Base-by-base conservation (phyloP, 2,113 vertebrate species). In the Apistogramma diplotaenia region DNA sequence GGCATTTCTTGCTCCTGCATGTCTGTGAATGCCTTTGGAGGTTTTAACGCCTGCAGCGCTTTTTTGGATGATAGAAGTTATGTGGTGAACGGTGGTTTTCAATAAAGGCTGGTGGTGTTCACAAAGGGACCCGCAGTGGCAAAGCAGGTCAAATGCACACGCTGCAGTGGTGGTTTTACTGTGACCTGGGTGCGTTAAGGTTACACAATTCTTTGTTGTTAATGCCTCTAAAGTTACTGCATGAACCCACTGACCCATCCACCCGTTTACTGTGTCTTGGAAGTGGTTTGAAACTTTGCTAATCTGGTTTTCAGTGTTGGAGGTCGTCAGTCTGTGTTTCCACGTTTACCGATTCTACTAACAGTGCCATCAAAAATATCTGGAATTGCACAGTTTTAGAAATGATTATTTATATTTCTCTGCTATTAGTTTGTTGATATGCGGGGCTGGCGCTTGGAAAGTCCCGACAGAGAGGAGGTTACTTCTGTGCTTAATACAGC, bases 341-440 rank as follows among this genome's bases (percentile, higher is more conserved):
- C 23, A 43, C 29, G 31, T 5, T 16, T 18, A 23, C 61, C 27
- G 23, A 58, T 29, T 40, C 3, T 16, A 61, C 37, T 58, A 58
- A 74, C 18, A 73, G 31, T 3, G 13, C 29, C 5, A 2, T 31
- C 4, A 57, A 33, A 43, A 31, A 51, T 0, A 56, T 21, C 46
- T 70, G 18, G 11, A 12, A n/a, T 31, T 25, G 33, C 29, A 29
- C 51, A 43, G 10, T 35, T 70, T n/a, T 54, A n/a, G 49, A 9
- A n/a, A 31, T 74, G 29, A 19, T 46, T 33, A 61, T 74, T 59
- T 31, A 21, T 2, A 4, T 21, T 19, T 58, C 27, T 21, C 53
- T n/a, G 25, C 77, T 43, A 16, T 74, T 61, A 99, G 98, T 96
- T 97, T 90, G 95, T 96, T 84, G 95, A 97, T 53, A 98, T 99